These are phyloP conservation scores for Maconellicoccus hirsutus DNA, from an alignment of 1,140 invertebrate genomes.

Conservation along the genomic window DNA sequence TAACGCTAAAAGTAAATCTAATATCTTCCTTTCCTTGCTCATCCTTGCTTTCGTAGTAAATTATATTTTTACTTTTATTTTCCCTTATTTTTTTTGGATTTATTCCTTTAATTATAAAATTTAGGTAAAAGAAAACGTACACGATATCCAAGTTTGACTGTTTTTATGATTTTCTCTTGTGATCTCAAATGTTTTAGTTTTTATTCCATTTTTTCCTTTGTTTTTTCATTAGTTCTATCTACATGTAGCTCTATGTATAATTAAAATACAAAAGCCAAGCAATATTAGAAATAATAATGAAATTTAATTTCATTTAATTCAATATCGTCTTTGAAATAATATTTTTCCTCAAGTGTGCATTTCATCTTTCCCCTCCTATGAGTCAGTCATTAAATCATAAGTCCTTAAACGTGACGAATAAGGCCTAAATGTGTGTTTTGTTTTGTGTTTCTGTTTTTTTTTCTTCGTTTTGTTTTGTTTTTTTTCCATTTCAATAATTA, in stretches of 20 bases:
- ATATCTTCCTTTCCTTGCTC: conserved; percentile 19
- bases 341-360: neutral
- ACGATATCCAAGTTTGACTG: neutral
- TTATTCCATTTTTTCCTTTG: neutral
- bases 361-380: neutral
- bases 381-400: neutral
- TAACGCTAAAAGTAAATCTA: neutral
- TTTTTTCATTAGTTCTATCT: neutral
- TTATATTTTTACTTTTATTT: neutral
- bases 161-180: neutral
- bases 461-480: neutral
- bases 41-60: conserved; percentile 18
- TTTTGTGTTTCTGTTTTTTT: neutral
- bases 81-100: neutral
- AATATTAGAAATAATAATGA: neutral
- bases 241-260: neutral
- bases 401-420: neutral
- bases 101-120: neutral
- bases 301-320: neutral
- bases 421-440: neutral
- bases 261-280: neutral
- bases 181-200: conserved; percentile 15
- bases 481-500: too few species aligned
- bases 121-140: neutral
- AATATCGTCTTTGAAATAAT: neutral